Evolutionary conservation across 92 coral and sea anemone species (phyloP), one percentile per base, ranked within the genome.

Genomic region (Metridium senile): DNA sequence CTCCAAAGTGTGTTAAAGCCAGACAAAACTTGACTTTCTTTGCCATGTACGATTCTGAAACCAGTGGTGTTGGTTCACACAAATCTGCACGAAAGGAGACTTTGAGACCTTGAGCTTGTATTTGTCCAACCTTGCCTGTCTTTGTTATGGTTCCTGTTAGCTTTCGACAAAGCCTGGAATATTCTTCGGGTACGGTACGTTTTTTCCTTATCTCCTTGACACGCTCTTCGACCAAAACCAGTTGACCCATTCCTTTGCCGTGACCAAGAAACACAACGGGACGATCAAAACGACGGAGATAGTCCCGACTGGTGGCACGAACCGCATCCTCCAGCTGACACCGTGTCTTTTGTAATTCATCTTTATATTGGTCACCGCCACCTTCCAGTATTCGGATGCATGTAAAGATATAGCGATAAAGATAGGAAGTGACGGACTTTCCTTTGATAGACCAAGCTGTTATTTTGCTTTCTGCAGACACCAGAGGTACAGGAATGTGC

Each of bases 31-130:
- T 26, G 18, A 89, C 93, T 30, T 82, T 81, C 58, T 56, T 73
- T 58, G 74, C 51, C 13, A 35, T 1, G 76, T 85, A 75, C 2
- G 72, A 62, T 1, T 46, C 73, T 22, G 90, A 77, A 7, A 20
- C 79, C 0, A 89, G 88, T 1, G 89, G 90, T 1, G 49, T 39
- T 39, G 90, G 81, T n/a, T 74, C 78, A 35, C 93, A 89, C 1
- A 89, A 83, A 45, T 89, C 93, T 0, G 90, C 77, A 22, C 93
- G 89, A 39, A 89, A 89, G 0, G 88, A 68, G 9, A 89, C 82
- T 0, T 51, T 83, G 1, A 89, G 66, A 0, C 74, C 74, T 27
- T 72, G 68, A 20, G 81, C 77, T 32, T 32, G 82, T 26, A 89
- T 89, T 27, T 80, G 79, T 46, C 89, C 93, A 4, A 85, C 93